These are phyloP conservation scores for Liodrosophila aerea DNA, from an alignment of 2,888 invertebrate species.

Conservation along the genomic window DNA sequence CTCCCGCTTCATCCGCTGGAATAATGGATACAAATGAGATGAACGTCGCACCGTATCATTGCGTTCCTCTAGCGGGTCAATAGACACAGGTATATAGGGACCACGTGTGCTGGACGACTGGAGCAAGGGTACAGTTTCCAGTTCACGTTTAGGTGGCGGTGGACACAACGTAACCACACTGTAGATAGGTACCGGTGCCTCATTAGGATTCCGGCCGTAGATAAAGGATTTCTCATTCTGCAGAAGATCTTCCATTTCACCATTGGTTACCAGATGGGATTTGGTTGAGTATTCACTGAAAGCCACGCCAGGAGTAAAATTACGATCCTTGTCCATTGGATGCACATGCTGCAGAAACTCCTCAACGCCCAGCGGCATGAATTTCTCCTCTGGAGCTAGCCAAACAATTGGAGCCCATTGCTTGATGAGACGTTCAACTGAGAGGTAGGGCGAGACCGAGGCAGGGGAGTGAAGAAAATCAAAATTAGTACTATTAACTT, in stretches of 20 bases:
- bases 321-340: constrained; percentile 79
- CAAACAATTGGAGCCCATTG: constrained; percentile 87
- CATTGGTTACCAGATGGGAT: constrained; percentile 83
- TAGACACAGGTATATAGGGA: constrained; percentile 80
- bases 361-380: constrained; percentile 85
- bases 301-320: constrained; percentile 70
- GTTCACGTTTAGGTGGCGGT: constrained; percentile 13
- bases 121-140: constrained; percentile 12
- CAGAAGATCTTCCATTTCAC: constrained; percentile 81
- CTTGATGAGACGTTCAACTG: constrained; percentile 83
- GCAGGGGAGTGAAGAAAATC: constrained; percentile 2
- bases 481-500: constrained; percentile 25
- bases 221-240: constrained; percentile 84
- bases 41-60: constrained; percentile 76
- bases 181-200: constrained; percentile 85
- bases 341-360: constrained; percentile 85
- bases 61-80: constrained; percentile 71
- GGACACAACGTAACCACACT: constrained; percentile 84
- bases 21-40: constrained; percentile 77
- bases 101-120: constrained; percentile 66
- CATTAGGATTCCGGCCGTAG: constrained; percentile 85
- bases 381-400: constrained; percentile 86
- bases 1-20: constrained; percentile 70
- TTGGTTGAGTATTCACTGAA: constrained; percentile 81
- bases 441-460: not conserved